Conservation (phyloP, 2,113 vertebrate species). For the Mobula hypostoma region DNA sequence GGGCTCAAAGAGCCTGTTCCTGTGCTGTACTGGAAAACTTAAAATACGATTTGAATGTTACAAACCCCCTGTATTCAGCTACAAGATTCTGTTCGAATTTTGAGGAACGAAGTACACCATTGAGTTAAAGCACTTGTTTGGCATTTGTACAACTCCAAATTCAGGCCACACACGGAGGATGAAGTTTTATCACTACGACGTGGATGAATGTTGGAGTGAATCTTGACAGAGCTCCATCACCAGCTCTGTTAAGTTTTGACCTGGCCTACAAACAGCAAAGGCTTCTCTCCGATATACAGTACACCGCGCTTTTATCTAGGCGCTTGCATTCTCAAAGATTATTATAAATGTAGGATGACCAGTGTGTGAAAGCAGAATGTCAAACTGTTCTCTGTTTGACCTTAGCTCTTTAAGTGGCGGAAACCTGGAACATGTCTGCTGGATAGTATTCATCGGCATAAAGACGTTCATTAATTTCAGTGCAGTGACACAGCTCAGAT, state of each 20-base stretch:
- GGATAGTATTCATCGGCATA: background rate
- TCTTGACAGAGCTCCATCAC: background rate
- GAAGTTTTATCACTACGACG: background rate
- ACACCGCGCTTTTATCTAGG: background rate
- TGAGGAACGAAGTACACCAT: background rate
- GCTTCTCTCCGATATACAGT: background rate
- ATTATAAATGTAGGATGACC: background rate
- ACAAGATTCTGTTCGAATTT: background rate
- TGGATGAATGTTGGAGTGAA: background rate
- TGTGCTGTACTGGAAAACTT: too few relatives aligned
- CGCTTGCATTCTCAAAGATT: background rate
- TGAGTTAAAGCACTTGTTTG: background rate
- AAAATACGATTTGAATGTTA: background rate
- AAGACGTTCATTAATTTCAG: background rate
- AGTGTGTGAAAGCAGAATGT: background rate
- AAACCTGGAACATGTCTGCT: slow-evolving; percentile 15
- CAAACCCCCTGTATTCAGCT: background rate
- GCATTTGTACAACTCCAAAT: background rate
- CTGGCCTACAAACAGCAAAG: background rate
- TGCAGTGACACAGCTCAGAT: background rate
- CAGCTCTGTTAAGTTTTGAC: too few relatives aligned
- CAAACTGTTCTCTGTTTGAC: background rate
- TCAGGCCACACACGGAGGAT: background rate
- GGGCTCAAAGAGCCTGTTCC: too few relatives aligned
- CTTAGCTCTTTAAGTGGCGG: background rate